These are phyloP conservation scores for Spinus pinus DNA, from an alignment of 2,797 vertebrate genomes.

Conservation along the genomic window DNA sequence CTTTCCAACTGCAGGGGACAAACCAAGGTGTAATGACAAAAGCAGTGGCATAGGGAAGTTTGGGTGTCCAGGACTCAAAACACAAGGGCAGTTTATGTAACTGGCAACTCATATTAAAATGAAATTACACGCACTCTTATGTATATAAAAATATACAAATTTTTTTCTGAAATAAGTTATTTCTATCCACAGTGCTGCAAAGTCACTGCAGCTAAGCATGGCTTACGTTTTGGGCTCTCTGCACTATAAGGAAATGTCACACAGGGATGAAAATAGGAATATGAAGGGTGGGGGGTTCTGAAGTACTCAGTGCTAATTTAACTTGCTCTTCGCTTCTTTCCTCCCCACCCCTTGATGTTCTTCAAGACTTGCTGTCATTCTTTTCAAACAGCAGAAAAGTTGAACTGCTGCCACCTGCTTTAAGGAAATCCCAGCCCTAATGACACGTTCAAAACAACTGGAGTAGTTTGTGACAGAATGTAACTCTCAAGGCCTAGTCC, in stretches of 20 bases:
- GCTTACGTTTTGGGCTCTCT: neutral
- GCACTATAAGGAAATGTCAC: neutral
- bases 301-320: neutral
- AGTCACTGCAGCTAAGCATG: neutral
- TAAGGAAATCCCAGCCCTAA: neutral
- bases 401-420: neutral
- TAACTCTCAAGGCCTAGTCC: neutral
- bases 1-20: neutral
- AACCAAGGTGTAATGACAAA: neutral
- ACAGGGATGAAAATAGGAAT: neutral
- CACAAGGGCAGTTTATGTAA: neutral
- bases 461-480: neutral
- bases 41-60: neutral
- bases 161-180: neutral
- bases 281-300: neutral
- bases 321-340: neutral
- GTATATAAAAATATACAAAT: neutral
- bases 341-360: neutral
- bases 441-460: neutral
- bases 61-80: neutral
- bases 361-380: neutral
- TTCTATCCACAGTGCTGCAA: neutral
- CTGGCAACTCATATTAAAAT: neutral
- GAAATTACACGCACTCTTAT: neutral
- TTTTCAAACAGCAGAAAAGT: neutral